Evolutionary conservation across 2,888 invertebrate genomes (phyloP).

Genomic region (Teleiodes luculella): DNA sequence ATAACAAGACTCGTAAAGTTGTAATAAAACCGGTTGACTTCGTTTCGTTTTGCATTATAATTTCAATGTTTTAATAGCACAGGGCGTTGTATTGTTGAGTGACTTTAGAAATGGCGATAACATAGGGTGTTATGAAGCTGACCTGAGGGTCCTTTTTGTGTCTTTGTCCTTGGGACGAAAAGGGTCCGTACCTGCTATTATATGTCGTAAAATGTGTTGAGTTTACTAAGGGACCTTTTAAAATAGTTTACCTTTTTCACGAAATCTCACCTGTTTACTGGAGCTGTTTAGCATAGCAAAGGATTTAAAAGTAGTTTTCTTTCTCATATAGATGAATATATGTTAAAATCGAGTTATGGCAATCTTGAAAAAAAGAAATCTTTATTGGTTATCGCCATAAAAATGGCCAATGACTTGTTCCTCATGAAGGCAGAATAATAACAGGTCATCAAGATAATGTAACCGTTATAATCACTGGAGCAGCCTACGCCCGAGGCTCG

Average conservation of each 20-base stretch:
- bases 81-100: conserved; percentile 42
- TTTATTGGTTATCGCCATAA: too few species aligned
- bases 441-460: conserved; percentile 25
- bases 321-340: too few species aligned
- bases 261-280: conserved; percentile 30
- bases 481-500: conserved; percentile 7
- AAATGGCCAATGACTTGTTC: too few species aligned
- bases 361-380: too few species aligned
- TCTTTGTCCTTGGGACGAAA: conserved; percentile 39
- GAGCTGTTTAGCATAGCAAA: background rate
- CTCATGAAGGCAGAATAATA: background rate
- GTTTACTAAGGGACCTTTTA: conserved; percentile 33
- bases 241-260: conserved; percentile 48
- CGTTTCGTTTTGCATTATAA: conserved; percentile 35
- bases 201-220: conserved; percentile 51
- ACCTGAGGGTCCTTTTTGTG: conserved; percentile 49
- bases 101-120: conserved; percentile 15
- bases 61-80: conserved; percentile 40
- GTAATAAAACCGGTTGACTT: conserved; percentile 59
- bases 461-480: conserved; percentile 42
- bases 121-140: conserved; percentile 43
- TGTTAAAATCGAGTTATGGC: too few species aligned
- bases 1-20: conserved; percentile 50
- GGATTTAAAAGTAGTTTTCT: too few species aligned
- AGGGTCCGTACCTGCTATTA: conserved; percentile 40